Base-by-base conservation (phyloP, 2,888 invertebrate species). In the Himalopsyche tibetana region DNA sequence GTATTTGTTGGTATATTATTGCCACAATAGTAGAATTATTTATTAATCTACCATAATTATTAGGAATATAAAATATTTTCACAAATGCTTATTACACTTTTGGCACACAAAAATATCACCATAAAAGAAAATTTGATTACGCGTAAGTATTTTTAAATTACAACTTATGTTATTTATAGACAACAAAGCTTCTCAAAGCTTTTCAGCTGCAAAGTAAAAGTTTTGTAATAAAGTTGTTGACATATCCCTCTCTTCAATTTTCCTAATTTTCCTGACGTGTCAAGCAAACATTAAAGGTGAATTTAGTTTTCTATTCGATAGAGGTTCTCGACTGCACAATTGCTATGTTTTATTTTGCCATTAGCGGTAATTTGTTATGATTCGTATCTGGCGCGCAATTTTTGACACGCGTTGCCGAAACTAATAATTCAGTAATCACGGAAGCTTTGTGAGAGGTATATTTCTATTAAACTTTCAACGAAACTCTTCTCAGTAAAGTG, bases 341-440 rank as follows among this genome's bases (percentile, higher is more conserved):
- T 74, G 79, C 85, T 80, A 81, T 87, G 87, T 87, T 88, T 87
- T 87, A 87, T 85, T 86, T 84, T 82, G 85, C 88, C 87, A 87
- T 88, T 88, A 88, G 85, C 80, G 51, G 85, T 87, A 88, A 87
- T 87, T 88, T 85, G 85, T 85, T 74, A 80, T 84, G 88, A 88
- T 88, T 85, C 82, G 84, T 88, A 88, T 88, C 88, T 85, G 84
- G 36, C 45, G 86, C 79, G 86, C 86, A 85, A 88, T 88, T 88
- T 88, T 87, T 87, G 87, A 87, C 88, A 88, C 87, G 87, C 85
- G 85, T 86, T 86, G 87, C 86, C 45, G 81, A 86, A 87, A 82
- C 84, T 63, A 19, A 63, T 63, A 28, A 63, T 63, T 63, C 63
- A 63, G 63, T 63, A 63, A 63, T 63, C 63, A 63, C 83, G 82